Percentiles rank a stretch among this genome's conserved stretches.
Conservation (phyloP, 1,140 invertebrate genomes). For the Tenebrio molitor region DNA sequence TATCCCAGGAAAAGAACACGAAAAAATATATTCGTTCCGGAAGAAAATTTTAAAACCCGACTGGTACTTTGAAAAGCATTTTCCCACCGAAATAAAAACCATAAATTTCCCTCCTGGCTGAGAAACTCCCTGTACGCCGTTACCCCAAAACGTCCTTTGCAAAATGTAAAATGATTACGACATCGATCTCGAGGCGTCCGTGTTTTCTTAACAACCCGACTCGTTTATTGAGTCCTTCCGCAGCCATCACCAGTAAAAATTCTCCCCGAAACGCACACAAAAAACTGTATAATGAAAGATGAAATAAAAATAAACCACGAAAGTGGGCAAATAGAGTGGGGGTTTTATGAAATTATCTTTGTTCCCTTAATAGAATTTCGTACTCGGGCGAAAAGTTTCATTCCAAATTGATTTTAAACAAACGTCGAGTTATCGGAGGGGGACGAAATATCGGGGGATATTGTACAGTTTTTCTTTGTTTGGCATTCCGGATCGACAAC, state of each 20-base stretch:
- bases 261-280: constrained; percentile 16
- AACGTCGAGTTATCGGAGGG: constrained; percentile 26
- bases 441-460: constrained; percentile 20
- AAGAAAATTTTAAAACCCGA: too few species aligned
- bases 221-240: constrained; percentile 31
- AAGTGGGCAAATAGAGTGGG: constrained; percentile 33
- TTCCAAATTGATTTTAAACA: constrained; percentile 39
- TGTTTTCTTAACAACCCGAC: constrained; percentile 33
- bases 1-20: too few species aligned
- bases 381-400: constrained; percentile 27
- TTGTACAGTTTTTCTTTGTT: constrained; percentile 28
- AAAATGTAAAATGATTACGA: constrained; percentile 35
- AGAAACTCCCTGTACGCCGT: too few species aligned
- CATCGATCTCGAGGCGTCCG: constrained; percentile 28
- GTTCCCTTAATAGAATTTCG: constrained; percentile 27
- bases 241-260: constrained; percentile 28
- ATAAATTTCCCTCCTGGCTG: too few species aligned
- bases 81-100: too few species aligned
- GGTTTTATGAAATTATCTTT: constrained; percentile 37
- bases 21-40: too few species aligned
- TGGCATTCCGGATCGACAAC: constrained; percentile 24
- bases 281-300: constrained; percentile 38
- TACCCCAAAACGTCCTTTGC: constrained; percentile 2
- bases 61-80: too few species aligned
- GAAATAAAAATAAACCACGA: constrained; percentile 36